Evolutionary conservation across 2,113 vertebrate genomes (phyloP).

Genomic region (Macaca mulatta): DNA sequence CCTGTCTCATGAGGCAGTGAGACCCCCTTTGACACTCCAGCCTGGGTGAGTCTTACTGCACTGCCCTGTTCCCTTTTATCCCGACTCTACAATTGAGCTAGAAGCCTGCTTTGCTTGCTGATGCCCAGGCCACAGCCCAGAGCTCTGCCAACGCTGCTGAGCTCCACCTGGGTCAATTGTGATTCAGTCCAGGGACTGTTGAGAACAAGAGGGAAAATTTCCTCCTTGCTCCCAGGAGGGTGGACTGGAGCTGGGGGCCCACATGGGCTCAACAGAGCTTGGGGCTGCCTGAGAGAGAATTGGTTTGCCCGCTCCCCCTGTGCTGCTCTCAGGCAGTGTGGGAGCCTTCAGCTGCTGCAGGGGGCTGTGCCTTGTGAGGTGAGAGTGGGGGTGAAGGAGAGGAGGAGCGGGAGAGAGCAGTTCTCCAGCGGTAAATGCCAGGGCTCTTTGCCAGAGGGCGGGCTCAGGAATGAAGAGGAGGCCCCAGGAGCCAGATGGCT

Average conservation of each 20-base stretch:
- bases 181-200: slow-evolving; percentile 74
- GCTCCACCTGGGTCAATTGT: slow-evolving; percentile 41
- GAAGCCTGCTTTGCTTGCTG: slow-evolving; percentile 74
- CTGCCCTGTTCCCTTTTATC: slow-evolving; percentile 74
- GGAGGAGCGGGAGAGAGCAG: not conserved
- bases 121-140: slow-evolving; percentile 21
- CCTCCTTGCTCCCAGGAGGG: not conserved
- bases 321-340: accelerated
- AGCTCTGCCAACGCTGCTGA: slow-evolving; percentile 75
- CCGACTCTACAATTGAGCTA: slow-evolving; percentile 79
- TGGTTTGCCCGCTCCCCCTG: not conserved
- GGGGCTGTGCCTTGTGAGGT: not conserved
- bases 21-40: not conserved
- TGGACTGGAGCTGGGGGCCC: slow-evolving; percentile 54
- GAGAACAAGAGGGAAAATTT: slow-evolving; percentile 69
- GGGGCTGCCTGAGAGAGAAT: not conserved
- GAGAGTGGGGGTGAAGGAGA: not conserved
- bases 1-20: accelerated
- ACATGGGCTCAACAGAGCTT: slow-evolving; percentile 54
- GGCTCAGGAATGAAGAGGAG: not conserved
- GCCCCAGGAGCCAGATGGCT: not conserved
- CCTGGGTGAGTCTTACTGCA: not conserved
- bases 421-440: accelerated
- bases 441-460: not conserved
- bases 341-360: not conserved